Evolutionary conservation across 2,113 vertebrate genomes (phyloP), one percentile per base, ranked within the genome.

Genomic region (Spermophilus dauricus): DNA sequence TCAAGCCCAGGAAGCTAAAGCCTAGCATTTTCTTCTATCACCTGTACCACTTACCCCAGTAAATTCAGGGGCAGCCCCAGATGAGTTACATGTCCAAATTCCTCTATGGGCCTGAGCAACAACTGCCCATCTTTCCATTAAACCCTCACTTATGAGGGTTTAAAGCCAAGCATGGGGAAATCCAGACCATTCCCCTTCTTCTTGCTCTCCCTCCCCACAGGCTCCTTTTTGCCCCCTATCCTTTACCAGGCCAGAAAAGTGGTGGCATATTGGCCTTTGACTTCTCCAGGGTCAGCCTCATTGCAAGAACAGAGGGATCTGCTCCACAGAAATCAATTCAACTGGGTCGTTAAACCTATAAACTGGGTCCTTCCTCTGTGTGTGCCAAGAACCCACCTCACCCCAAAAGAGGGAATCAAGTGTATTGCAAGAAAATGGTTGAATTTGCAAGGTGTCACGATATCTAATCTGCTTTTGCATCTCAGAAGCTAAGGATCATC

Each of bases 401-500:
- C 24, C n/a, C 65, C 48, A 32, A 76, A 51, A 45, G 34, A 63
- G 26, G 56, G 45, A 61, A 76, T 26, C 73, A 8, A 67, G 37
- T 8, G 37, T 26, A 58, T 58, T 37, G 0, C 56, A 80, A 88
- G 77, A 53, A 89, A 73, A 81, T 80, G 80, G 53, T 73, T 77
- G 37, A 58, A 75, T n/a, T 39, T 85, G 72, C 24, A 58, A 92
- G 4, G 53, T 88, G 48, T 88, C 78, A 42, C 75, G 13, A 12
- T 80, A 4, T 80, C 42, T 20, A 45, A 65, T 34, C 48, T n/a
- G 73, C 37, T n/a, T 45, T 89, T 63, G 7, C 28, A 53, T 63
- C 58, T 86, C 63, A 63, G 51, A 85, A 94, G n/a, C n/a, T 83
- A 85, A 85, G 28, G 24, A 56, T 83, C 17, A 87, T 16, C n/a